phyloP scores from a whole-genome alignment of 1,140 invertebrate species.

The Nebria ingens region DNA sequence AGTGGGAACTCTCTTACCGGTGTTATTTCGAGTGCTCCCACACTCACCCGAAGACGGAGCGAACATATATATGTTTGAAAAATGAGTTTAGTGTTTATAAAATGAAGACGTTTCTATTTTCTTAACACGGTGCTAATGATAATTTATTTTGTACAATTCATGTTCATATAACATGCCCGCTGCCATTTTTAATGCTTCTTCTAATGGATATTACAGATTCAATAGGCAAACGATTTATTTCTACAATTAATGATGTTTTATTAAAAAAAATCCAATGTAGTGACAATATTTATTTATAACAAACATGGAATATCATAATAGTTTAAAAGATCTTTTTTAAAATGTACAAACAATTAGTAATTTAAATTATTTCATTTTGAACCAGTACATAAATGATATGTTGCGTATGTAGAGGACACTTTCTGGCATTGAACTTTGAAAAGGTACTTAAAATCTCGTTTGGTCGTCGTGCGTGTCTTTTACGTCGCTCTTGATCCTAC shows the following conservation, averaged over 20 bases:
- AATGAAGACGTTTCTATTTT: conserved; percentile 26
- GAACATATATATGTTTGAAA: conserved; percentile 23
- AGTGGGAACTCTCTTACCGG: too few species aligned
- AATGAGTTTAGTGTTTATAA: conserved; percentile 22
- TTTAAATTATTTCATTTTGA: too few species aligned
- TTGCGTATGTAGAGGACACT: not conserved
- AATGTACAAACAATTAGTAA: too few species aligned
- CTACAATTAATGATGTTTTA: too few species aligned
- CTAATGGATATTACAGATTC: conserved; percentile 7
- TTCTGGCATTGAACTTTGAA: not conserved
- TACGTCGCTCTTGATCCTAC: not conserved
- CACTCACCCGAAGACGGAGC: conserved; percentile 7
- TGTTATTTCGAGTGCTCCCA: too few species aligned
- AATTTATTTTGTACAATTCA: conserved; percentile 23
- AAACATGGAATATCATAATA: too few species aligned
- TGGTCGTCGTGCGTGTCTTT: conserved; percentile 16
- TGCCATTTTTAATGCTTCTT: conserved; percentile 16
- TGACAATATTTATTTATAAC: too few species aligned
- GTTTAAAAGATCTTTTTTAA: too few species aligned
- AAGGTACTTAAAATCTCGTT: conserved; percentile 24
- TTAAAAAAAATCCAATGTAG: too few species aligned
- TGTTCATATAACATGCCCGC: conserved; percentile 19
- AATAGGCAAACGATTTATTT: not conserved
- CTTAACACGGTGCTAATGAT: conserved; percentile 25
- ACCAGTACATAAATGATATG: too few species aligned